Base-by-base conservation (phyloP, 2,113 vertebrate genomes). In the Trematomus loennbergii region DNA sequence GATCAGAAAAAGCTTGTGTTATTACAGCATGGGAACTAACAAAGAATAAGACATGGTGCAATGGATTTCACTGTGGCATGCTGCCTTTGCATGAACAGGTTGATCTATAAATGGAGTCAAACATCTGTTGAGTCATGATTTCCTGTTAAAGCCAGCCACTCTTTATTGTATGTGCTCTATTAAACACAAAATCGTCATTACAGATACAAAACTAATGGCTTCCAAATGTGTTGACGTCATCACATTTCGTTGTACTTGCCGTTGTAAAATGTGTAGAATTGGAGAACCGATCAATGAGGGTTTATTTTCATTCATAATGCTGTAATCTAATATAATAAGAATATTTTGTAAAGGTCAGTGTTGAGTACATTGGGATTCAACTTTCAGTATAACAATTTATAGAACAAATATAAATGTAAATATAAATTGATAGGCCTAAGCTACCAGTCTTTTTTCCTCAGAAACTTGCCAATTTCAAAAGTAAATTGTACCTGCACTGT, bases 91-190 rank as follows among this genome's bases (percentile, higher is more conserved):
- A 59, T 68, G 70, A 82, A 75, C 83, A 87, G 63, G 87, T 88
- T 82, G 69, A 82, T 82, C 71, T 79, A 70, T 86, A 85, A 92
- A 89, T 64, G 75, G 12, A 65, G 59, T 52, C 9, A 25, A 83
- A 85, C 83, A 83, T 89, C 69, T 84, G 86, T 67, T 67, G 4
- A 72, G 71, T 72, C 58, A 18, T 71, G 43, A 11, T 18, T 55
- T 62, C 70, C 53, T 75, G 66, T 83, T 72, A 79, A 78, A 72
- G 55, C 55, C 53, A 66, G 77, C 48, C 65, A 0, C 57, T 77
- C 25, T 57, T 63, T 84, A 48, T 68, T 29, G 29, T 29, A 29
- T 29, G 57, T 54, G 64, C 52, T 40, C 79, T 76, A 63, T 68
- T 57, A 62, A 73, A 89, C 54, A 72, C 18, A 65, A 75, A 67